A percentile compares a stretch with the other conserved stretches of the same genome.
These are phyloP conservation scores for Nomada hirtipes DNA, from an alignment of 2,888 invertebrate genomes.

Conservation along the genomic window DNA sequence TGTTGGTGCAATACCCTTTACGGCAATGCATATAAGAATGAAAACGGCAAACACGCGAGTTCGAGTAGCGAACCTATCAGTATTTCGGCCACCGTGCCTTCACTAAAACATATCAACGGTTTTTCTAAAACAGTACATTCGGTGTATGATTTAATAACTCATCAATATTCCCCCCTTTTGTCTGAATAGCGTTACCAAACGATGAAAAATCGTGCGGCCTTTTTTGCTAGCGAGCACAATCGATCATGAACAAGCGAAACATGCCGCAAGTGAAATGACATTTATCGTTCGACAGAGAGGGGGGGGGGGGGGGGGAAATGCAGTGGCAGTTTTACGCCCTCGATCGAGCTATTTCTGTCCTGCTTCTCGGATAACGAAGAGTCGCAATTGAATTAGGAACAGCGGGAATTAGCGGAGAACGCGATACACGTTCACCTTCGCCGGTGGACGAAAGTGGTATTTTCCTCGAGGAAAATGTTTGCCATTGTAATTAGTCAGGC, in stretches of 20 bases:
- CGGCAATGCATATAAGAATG: too few relatives aligned
- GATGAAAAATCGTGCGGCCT: slow-evolving; percentile 2
- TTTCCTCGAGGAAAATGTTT: neutral
- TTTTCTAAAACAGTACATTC: too few relatives aligned
- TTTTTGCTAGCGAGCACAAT: neutral
- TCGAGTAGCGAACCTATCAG: too few relatives aligned
- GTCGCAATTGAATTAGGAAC: slow-evolving; percentile 49
- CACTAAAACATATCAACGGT: too few relatives aligned
- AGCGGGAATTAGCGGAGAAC: slow-evolving; percentile 27
- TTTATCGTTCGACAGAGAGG: slow-evolving; percentile 5
- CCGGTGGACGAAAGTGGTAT: slow-evolving; percentile 2
- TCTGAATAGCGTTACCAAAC: too few relatives aligned
- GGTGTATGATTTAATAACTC: too few relatives aligned
- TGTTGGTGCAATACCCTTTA: too few relatives aligned
- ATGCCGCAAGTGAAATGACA: slow-evolving; percentile 26
- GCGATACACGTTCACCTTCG: slow-evolving; percentile 22
- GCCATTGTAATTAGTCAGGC: slow-evolving; percentile 21
- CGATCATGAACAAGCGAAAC: slow-evolving; percentile 13
- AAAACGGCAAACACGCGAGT: too few relatives aligned
- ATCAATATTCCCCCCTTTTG: too few relatives aligned
- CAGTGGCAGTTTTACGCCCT: slow-evolving; percentile 36
- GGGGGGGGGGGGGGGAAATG: slow-evolving; percentile 7
- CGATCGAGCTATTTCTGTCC: slow-evolving; percentile 48
- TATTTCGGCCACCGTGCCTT: too few relatives aligned
- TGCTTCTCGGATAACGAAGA: slow-evolving; percentile 48